Evolutionary conservation across 1,140 invertebrate genomes (phyloP), one percentile per base, ranked within the genome.

Genomic region (Lepidurus apus): DNA sequence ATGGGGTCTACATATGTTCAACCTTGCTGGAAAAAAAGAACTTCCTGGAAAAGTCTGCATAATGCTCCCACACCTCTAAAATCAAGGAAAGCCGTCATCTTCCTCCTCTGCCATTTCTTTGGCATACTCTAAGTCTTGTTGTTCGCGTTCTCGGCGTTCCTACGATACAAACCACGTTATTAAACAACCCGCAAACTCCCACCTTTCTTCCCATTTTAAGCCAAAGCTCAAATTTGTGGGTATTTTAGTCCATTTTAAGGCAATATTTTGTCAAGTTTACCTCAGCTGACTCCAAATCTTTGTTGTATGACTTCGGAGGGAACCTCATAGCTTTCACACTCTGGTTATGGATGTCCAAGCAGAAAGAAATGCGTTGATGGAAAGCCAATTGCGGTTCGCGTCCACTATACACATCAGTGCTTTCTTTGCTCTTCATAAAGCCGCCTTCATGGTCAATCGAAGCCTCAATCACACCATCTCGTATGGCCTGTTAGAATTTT

Each of bases 61-160:
- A 81, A 82, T 45, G 81, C 79, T 75, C 81, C 81, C 77, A 24
- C 26, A 73, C 17, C 73, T 65, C 10, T 9, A 43, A 65, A 73
- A 47, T 82, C 47, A 82, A 42, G 81, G 82, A 79, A 82, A 82
- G 10, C 80, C 79, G 17, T 97, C 95, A 88, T 98, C 97, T 87
- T 98, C 97, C 84, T 98, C 97, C 85, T 98, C 97, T 8, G 96
- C 96, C 93, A 99, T 98, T 88, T 99, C 97, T 85, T 98, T 99
- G 10, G 97, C 97, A 81, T 98, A 87, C 86, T 99, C 97, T 80
- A 99, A 87, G 86, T 99, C 97, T 85, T 98, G 96, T 83, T 98
- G 96, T 85, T 99, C 97, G 74, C 97, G 87, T 85, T 98, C 97
- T 74, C 96, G 88, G 73, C 97, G 89, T 84, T 99, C 96, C 87